phyloP scores from a whole-genome alignment of 2,888 invertebrate species.

The Apomyelois bistriatella region DNA sequence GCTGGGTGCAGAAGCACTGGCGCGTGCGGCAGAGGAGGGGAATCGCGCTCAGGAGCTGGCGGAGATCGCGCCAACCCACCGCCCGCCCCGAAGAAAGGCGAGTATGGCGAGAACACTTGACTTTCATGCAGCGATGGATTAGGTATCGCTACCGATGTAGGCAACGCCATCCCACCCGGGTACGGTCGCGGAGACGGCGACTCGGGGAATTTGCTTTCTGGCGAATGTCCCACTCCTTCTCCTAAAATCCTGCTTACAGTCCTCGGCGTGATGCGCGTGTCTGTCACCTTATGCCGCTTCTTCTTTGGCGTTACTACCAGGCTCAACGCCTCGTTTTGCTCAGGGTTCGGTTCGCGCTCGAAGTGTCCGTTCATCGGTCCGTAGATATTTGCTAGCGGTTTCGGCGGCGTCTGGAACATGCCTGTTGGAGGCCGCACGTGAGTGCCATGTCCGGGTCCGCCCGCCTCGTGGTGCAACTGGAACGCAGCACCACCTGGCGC shows the following conservation, averaged over 20 bases:
- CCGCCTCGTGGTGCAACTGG: constrained; percentile 85
- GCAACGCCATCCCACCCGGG: constrained; percentile 93
- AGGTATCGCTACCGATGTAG: constrained; percentile 97
- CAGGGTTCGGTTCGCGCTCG: constrained; percentile 86
- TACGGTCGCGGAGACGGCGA: constrained; percentile 88
- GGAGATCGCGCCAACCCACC: constrained; percentile 75
- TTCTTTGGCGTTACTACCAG: constrained; percentile 97
- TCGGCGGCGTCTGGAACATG: constrained; percentile 92
- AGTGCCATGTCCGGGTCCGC: constrained; percentile 64
- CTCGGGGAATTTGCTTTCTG: constrained; percentile 79
- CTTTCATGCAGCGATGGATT: constrained; percentile 97
- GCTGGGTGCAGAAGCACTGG: constrained; percentile 92
- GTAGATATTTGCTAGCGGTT: constrained; percentile 85
- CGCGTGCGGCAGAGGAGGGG: constrained; percentile 91
- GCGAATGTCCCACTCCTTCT: constrained; percentile 87
- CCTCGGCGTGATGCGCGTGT: constrained; percentile 94
- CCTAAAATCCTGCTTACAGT: constrained; percentile 93
- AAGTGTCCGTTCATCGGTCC: constrained; percentile 82
- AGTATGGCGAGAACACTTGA: constrained; percentile 95
- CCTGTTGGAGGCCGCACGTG: constrained; percentile 82
- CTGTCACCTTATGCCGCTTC: constrained; percentile 98
- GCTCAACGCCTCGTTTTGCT: constrained; percentile 96
- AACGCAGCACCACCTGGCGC: constrained; percentile 82
- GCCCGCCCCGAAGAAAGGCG: constrained; percentile 90
- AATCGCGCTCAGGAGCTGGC: constrained; percentile 86